Conservation (phyloP, 1,140 invertebrate genomes). For the Portunus trituberculatus region DNA sequence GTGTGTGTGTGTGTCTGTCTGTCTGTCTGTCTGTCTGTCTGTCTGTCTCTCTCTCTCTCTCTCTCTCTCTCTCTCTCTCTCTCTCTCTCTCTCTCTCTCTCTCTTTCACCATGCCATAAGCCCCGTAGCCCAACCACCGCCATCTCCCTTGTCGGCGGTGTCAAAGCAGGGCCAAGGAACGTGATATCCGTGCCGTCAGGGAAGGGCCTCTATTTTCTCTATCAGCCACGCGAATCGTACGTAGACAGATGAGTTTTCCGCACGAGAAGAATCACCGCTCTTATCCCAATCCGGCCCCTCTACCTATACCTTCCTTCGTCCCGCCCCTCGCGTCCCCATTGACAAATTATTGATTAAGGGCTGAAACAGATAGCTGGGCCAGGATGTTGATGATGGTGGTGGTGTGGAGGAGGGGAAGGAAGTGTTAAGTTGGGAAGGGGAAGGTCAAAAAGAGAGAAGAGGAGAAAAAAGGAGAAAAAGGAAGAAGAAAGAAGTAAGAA, state of each 20-base stretch:
- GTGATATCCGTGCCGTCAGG: neutral
- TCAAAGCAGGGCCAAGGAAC: neutral
- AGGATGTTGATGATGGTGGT: neutral
- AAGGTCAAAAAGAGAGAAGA: neutral
- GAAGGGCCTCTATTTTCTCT: neutral
- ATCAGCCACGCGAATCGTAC: conserved; percentile 18
- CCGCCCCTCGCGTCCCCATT: neutral
- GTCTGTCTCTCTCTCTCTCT: too few relatives aligned
- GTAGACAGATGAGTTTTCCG: neutral
- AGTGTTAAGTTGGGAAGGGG: neutral
- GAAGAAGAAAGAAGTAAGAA: too few relatives aligned
- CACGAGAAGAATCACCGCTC: conserved; percentile 2
- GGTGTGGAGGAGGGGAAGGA: neutral
- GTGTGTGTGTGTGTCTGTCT: too few relatives aligned
- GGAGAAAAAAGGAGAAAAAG: neutral
- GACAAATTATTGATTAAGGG: conserved; percentile 23
- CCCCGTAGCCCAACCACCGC: neutral
- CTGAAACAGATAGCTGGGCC: neutral
- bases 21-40: too few relatives aligned
- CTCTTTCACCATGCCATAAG: neutral
- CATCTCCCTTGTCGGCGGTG: neutral
- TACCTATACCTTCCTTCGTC: neutral
- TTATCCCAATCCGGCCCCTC: neutral
- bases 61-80: too few relatives aligned
- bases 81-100: too few relatives aligned